Evolutionary conservation across 1,140 invertebrate genomes (phyloP).

Genomic region (Teleopsis dalmanni): DNA sequence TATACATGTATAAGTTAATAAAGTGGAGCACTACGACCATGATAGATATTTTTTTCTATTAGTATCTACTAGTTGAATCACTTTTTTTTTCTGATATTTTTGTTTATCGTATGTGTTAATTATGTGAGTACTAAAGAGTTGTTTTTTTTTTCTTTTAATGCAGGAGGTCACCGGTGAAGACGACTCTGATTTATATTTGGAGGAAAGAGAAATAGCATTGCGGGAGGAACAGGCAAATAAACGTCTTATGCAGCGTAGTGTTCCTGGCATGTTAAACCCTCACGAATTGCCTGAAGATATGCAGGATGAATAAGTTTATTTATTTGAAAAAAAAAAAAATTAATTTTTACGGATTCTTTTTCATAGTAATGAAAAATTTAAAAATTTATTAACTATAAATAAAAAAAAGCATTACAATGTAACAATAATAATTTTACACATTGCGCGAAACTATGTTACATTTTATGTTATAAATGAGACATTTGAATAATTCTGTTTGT

Average conservation of each 20-base stretch:
- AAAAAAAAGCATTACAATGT: too few species aligned
- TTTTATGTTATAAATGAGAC: too few species aligned
- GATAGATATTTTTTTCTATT: too few species aligned
- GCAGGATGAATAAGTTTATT: conserved; percentile 65
- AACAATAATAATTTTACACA: too few species aligned
- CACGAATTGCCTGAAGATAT: conserved; percentile 96
- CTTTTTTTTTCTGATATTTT: too few species aligned
- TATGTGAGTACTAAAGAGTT: not conserved
- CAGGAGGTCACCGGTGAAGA: conserved; percentile 98
- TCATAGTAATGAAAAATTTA: too few species aligned
- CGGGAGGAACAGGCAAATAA: conserved; percentile 89
- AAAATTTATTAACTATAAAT: too few species aligned
- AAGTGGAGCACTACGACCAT: too few species aligned
- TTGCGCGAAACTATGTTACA: too few species aligned
- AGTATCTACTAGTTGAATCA: too few species aligned
- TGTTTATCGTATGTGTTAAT: not conserved
- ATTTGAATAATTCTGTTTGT: conserved; percentile 9
- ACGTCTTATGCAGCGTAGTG: conserved; percentile 80
- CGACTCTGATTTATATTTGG: conserved; percentile 92
- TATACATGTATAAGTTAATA: too few species aligned
- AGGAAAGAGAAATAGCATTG: conserved; percentile 86
- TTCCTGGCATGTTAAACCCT: conserved; percentile 95
- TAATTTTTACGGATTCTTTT: not conserved
- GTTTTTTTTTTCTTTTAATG: conserved; percentile 22
- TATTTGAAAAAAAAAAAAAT: conserved; percentile 5